Evolutionary conservation across 2,888 invertebrate genomes (phyloP), one percentile per base, ranked within the genome.

Genomic region (Rhogogaster chlorosoma): DNA sequence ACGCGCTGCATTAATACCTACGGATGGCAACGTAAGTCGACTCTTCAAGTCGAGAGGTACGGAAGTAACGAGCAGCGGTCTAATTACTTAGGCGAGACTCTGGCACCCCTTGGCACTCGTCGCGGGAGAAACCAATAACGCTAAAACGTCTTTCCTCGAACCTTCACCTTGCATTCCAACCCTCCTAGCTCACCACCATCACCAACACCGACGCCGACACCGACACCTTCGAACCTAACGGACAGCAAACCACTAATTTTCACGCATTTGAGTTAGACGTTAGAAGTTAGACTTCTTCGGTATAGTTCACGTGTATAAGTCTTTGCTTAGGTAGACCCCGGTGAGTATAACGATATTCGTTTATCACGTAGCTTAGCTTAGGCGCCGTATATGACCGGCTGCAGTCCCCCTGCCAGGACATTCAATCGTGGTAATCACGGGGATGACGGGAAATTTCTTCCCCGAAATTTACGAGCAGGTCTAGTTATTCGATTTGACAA

Each of bases 71-170:
- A 83, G 82, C 82, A 42, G 82, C 82, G 82, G 82, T 83, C 82
- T 83, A 83, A 83, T 83, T 83, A 83, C 82, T 83, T 83, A 83
- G 61, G 32, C 80, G 61, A 80, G 80, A 45, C 61, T 73, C 71
- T 73, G 61, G 80, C 80, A 61, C 61, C 80, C 80, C 80, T 80
- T 61, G 82, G 67, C 67, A 45, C 82, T 15, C 82, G 67, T 67
- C 67, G 67, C 45, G 90, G 90, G 89, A 89, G 90, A 93, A 93
- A 93, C 93, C 93, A 93, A 93, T 93, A 93, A 93, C 89, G 92
- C 90, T 90, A 91, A 93, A 92, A 92, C 90, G 92, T 91, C 89
- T 90, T 84, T 45, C 82, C 67, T 83, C 67, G 26, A 83, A 67
- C 42, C 42, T 67, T 45, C 82, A 67, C 78, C 57, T 78, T 38